phyloP scores from a whole-genome alignment of 2,888 invertebrate species.

The Orgyia antiqua region DNA sequence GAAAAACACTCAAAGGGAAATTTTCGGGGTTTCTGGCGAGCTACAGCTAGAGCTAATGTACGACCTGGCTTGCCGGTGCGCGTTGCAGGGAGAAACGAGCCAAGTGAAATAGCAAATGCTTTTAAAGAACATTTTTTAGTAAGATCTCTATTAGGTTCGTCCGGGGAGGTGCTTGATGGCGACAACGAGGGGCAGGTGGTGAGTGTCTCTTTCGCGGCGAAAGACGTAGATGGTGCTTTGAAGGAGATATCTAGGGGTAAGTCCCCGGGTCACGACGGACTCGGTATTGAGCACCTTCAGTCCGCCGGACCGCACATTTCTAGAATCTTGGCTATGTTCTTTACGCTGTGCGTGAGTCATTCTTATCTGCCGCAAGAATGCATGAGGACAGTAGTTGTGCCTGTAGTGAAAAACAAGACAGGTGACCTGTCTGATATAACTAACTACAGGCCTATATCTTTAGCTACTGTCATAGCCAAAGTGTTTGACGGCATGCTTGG shows the following conservation, averaged over 20 bases:
- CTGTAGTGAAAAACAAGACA: slow-evolving; percentile 3
- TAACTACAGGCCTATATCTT: slow-evolving; percentile 23
- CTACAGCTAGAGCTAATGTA: no score
- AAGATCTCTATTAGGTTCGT: not conserved
- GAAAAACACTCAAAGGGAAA: no score
- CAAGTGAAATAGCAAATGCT: no score
- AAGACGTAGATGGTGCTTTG: not conserved
- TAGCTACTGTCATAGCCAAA: no score
- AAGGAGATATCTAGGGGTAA: not conserved
- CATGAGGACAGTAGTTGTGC: slow-evolving; percentile 2
- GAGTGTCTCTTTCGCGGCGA: no score
- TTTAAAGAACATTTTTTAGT: not conserved
- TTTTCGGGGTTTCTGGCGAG: no score
- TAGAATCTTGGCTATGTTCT: slow-evolving; percentile 4
- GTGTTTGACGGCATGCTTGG: slow-evolving; percentile 18
- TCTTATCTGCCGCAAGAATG: slow-evolving; percentile 1
- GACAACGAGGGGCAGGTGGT: not conserved
- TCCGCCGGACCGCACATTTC: not conserved
- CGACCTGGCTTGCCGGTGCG: no score
- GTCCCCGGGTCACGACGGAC: slow-evolving; percentile 2
- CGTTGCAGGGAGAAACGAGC: no score
- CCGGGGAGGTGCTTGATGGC: not conserved
- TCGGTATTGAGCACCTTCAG: slow-evolving; percentile 1
- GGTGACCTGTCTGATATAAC: slow-evolving; percentile 12
- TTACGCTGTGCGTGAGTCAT: slow-evolving; percentile 3